Evolutionary conservation across 2,113 vertebrate genomes (phyloP).

Genomic region (Physeter macrocephalus): DNA sequence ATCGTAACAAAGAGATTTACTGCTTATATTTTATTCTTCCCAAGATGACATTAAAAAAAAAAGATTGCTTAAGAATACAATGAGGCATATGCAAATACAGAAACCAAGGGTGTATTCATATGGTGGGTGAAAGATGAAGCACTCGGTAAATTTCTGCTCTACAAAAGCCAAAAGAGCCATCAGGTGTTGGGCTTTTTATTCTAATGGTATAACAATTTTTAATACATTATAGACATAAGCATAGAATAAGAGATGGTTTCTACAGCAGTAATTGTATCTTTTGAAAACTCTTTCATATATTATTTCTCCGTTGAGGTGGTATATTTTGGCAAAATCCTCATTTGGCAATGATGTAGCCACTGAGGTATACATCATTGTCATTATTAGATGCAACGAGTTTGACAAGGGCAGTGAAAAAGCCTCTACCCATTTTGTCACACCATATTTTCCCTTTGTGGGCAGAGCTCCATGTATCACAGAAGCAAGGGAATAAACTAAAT

Average conservation of each 20-base stretch:
- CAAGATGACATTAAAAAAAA: slow-evolving; percentile 18
- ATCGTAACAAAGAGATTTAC: slow-evolving; percentile 3
- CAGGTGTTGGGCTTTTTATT: not conserved
- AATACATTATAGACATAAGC: not conserved
- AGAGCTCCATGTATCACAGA: not conserved
- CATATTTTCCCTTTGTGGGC: slow-evolving; percentile 65
- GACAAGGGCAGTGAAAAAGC: not conserved
- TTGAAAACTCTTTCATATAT: not conserved
- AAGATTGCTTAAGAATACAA: not conserved
- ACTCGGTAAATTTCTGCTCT: not conserved
- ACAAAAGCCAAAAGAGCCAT: not conserved
- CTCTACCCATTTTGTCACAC: slow-evolving; percentile 51
- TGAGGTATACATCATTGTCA: not conserved
- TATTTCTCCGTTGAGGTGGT: not conserved
- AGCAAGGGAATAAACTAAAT: not conserved
- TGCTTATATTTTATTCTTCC: slow-evolving; percentile 35
- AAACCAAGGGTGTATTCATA: not conserved
- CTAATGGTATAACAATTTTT: not conserved
- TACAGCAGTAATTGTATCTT: not conserved
- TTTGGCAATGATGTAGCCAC: not conserved
- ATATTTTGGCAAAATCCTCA: not conserved
- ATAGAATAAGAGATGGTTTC: not conserved
- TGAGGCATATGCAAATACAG: not conserved
- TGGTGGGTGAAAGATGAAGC: not conserved
- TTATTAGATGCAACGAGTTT: not conserved